Evolutionary conservation across 1,140 invertebrate genomes (phyloP), one percentile per base, ranked within the genome.

Genomic region (Himalopsyche phryganea): DNA sequence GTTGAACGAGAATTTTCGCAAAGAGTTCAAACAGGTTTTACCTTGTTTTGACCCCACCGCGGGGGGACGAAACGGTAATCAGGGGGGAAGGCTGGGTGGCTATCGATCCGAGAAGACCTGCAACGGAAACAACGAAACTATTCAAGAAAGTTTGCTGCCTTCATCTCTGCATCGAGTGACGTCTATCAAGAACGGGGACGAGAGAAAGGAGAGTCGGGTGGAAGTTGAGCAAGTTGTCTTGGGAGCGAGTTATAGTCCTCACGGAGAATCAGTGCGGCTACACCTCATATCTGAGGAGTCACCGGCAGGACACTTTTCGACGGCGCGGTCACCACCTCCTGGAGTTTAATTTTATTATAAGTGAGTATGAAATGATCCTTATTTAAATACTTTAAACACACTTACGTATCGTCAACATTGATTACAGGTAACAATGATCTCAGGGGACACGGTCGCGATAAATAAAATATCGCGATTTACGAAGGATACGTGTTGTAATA

Each of bases 1-100:
- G 93, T 87, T 97, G 76, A 98, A 98, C 75, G 94, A 97, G 65
- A 98, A 96, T 75, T 98, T 98, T 70, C 84, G 94, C 10, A 97
- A 98, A 73, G 94, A 98, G 73, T 98, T 98, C 71, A 94, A 94
- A 62, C 82, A 89, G 74, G 83, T 91, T 32, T 75, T 92, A 60
- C 89, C 89, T 1, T 91, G 88, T 71, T 90, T 90, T 52, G 78
- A 79, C 63, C 74, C 78, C 10, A 76, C 77, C 0, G 66, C 65
- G 3, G 67, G 72, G 36, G 61, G 71, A 19, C 66, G 75, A 49
- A 68, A 66, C 11, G 73, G 67, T 58, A 74, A 69, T 59, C 71
- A 67, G 61, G 66, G 68, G 65, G 70, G 73, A 58, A 72, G 79
- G 52, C 65, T 79, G 53, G 72, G 71, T 11, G 73, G 71, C 40